A percentile compares a stretch with the other conserved stretches of the same genome.
phyloP scores from a whole-genome alignment of 2,113 vertebrate genomes.

The Hirundichthys speculiger region DNA sequence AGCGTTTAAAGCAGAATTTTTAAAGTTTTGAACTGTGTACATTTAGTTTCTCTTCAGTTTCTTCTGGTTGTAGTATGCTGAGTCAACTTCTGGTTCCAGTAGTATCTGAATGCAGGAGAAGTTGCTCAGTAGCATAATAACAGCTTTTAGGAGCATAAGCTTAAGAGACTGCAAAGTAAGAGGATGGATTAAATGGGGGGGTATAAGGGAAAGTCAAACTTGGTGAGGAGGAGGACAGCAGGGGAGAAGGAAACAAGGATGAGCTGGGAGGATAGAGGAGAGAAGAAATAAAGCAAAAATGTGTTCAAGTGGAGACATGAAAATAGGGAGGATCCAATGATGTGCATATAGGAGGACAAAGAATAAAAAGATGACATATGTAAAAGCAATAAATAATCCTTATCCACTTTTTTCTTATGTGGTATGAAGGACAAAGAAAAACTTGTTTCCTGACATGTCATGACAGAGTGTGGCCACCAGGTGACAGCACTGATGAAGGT shows the following conservation, averaged over 20 bases:
- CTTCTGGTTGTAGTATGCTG: background rate
- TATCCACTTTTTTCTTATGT: background rate
- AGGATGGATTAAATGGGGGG: slow-evolving; percentile 19
- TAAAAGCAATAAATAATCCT: background rate
- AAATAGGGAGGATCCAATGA: slow-evolving; percentile 1
- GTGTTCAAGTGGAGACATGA: slow-evolving; percentile 17
- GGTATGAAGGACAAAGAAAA: no score
- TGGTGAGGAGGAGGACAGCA: background rate
- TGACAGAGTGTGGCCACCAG: slow-evolving; percentile 75
- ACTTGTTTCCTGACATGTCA: slow-evolving; percentile 49
- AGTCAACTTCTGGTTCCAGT: no score
- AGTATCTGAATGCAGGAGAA: background rate
- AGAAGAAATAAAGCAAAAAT: slow-evolving; percentile 22
- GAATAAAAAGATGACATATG: background rate
- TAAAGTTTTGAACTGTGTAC: background rate
- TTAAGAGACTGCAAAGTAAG: slow-evolving; percentile 5
- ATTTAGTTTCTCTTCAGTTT: background rate
- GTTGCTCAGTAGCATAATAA: slow-evolving; percentile 14
- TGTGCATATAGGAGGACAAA: background rate
- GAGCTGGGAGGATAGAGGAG: slow-evolving; percentile 3
- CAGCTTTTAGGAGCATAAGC: slow-evolving; percentile 1
- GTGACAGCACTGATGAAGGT: slow-evolving; percentile 79
- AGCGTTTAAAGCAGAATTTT: background rate
- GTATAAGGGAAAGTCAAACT: background rate
- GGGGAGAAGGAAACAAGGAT: background rate